Conservation (phyloP, 2,113 vertebrate species). For the Coptodon rendalli region DNA sequence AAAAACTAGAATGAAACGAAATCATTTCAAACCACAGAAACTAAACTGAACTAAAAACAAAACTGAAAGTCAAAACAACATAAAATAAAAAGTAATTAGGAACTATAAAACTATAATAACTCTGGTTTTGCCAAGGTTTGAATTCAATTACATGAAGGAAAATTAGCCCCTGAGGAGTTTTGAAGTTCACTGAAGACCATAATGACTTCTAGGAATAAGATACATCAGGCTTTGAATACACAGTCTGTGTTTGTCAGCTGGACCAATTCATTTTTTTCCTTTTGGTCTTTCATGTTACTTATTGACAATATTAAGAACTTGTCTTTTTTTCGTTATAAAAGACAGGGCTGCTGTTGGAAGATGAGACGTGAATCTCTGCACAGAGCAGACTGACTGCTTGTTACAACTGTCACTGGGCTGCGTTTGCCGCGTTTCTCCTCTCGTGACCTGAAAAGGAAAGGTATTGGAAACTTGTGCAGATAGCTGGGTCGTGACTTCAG, state of each 20-base stretch:
- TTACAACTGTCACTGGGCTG: background rate
- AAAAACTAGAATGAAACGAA: background rate
- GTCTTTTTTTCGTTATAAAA: background rate
- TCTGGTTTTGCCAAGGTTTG: background rate
- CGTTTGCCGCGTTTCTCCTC: slow-evolving; percentile 8
- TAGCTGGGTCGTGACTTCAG: background rate
- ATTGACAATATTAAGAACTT: background rate
- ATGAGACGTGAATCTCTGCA: background rate
- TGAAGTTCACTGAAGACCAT: background rate
- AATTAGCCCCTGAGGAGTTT: background rate
- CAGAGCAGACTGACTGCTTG: background rate
- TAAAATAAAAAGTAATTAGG: background rate
- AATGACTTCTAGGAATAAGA: background rate
- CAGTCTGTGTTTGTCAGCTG: background rate
- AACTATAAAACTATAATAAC: background rate
- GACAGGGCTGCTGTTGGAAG: background rate
- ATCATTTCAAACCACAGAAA: background rate
- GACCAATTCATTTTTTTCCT: background rate
- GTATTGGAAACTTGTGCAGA: slow-evolving; percentile 40
- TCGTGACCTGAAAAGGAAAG: slow-evolving; percentile 65
- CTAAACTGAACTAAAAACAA: background rate
- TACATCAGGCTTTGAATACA: background rate
- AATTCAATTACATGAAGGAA: background rate
- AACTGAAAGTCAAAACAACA: background rate
- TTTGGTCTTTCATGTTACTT: background rate